phyloP scores from a whole-genome alignment of 2,113 vertebrate species.

The Ptyas mucosa region DNA sequence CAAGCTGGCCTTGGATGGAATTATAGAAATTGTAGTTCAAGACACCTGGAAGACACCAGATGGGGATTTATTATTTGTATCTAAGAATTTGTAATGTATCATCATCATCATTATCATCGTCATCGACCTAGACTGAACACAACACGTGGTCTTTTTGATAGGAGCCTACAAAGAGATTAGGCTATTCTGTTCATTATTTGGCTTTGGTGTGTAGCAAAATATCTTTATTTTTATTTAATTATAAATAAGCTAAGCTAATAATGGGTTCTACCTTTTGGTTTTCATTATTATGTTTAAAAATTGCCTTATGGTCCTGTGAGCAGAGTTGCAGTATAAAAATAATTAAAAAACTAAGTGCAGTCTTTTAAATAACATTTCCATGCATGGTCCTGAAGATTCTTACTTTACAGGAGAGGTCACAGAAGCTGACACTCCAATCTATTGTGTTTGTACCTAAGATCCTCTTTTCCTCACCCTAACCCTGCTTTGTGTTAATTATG shows the following conservation, averaged over 20 bases:
- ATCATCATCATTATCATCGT: background rate
- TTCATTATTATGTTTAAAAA: background rate
- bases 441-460: background rate
- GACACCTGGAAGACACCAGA: background rate
- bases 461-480: background rate
- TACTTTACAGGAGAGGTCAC: background rate
- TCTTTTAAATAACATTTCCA: background rate
- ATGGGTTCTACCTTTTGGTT: background rate
- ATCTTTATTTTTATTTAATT: background rate
- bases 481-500: background rate
- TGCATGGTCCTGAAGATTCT: background rate
- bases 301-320: background rate
- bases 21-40: background rate
- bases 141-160: background rate
- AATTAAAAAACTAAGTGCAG: background rate
- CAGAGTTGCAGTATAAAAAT: background rate
- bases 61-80: background rate
- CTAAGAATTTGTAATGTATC: background rate
- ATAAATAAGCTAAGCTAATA: background rate
- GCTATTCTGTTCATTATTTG: background rate
- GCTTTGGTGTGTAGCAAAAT: background rate
- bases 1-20: background rate
- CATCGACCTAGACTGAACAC: background rate
- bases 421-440: background rate
- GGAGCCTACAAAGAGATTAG: background rate